phyloP scores from a whole-genome alignment of 2,888 invertebrate species.

The Monochamus alternatus region DNA sequence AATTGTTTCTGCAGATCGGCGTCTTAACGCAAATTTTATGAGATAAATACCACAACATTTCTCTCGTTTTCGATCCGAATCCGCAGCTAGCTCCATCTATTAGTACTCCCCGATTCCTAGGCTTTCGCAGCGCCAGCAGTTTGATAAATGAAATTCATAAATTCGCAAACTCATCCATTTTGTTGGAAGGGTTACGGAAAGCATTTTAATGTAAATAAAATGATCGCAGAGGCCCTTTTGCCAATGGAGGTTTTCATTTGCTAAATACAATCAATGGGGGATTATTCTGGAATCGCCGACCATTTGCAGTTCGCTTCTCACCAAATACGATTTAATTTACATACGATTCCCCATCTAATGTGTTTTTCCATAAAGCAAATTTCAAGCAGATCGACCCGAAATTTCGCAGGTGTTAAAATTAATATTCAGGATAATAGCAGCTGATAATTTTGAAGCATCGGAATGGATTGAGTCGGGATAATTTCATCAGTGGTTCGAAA shows the following conservation, averaged over 20 bases:
- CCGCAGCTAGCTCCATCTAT: no score
- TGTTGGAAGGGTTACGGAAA: conserved; percentile 10
- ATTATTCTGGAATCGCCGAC: background rate
- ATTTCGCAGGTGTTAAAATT: no score
- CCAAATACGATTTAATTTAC: background rate
- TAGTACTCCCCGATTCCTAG: background rate
- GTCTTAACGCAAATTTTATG: no score
- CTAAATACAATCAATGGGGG: conserved; percentile 8
- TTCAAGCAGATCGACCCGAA: background rate
- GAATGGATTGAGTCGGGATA: no score
- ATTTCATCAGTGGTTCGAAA: no score
- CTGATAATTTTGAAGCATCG: no score
- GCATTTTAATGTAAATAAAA: conserved; percentile 20
- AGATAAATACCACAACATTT: no score
- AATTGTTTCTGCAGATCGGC: no score
- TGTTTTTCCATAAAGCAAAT: background rate
- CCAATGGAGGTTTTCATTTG: conserved; percentile 7
- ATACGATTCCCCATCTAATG: background rate
- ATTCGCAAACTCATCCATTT: conserved; percentile 26
- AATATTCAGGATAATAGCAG: no score
- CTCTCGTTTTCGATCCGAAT: no score
- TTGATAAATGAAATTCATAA: conserved; percentile 14
- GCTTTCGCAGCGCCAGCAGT: background rate
- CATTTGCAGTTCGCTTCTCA: background rate
- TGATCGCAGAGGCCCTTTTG: conserved; percentile 9